These are phyloP conservation scores for Epinotia nisella DNA, from an alignment of 2,888 invertebrate genomes.

Conservation along the genomic window DNA sequence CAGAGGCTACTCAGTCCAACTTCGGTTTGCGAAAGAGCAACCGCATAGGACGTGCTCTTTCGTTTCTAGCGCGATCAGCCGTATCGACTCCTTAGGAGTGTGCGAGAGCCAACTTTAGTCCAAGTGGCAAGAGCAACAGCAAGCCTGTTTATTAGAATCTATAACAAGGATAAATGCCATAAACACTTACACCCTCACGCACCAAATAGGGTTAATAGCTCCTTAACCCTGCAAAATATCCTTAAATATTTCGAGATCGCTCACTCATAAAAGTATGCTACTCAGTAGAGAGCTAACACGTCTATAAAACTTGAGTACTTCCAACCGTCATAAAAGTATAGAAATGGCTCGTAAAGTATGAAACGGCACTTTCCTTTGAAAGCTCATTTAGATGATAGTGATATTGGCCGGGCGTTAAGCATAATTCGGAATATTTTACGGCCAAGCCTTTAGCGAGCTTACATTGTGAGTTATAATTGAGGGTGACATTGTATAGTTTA, in stretches of 20 bases:
- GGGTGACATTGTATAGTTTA: constrained; percentile 29
- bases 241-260: constrained; percentile 28
- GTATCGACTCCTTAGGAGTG: no score
- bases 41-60: no score
- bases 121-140: no score
- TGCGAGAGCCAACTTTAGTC: no score
- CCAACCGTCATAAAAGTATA: constrained; percentile 46
- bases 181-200: background rate
- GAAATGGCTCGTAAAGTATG: constrained; percentile 45
- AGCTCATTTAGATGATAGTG: constrained; percentile 45
- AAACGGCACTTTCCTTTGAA: constrained; percentile 45
- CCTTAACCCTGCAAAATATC: constrained; percentile 26
- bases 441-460: constrained; percentile 22
- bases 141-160: no score
- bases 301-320: constrained; percentile 44
- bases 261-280: constrained; percentile 37
- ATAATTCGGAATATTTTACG: constrained; percentile 43
- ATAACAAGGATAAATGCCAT: background rate
- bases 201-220: constrained; percentile 1
- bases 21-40: no score
- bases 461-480: constrained; percentile 41
- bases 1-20: no score
- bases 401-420: constrained; percentile 41
- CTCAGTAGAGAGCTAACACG: constrained; percentile 38
- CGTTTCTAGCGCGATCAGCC: no score